Evolutionary conservation across 1,140 invertebrate species (phyloP).

Genomic region (Neuroterus valhalla): DNA sequence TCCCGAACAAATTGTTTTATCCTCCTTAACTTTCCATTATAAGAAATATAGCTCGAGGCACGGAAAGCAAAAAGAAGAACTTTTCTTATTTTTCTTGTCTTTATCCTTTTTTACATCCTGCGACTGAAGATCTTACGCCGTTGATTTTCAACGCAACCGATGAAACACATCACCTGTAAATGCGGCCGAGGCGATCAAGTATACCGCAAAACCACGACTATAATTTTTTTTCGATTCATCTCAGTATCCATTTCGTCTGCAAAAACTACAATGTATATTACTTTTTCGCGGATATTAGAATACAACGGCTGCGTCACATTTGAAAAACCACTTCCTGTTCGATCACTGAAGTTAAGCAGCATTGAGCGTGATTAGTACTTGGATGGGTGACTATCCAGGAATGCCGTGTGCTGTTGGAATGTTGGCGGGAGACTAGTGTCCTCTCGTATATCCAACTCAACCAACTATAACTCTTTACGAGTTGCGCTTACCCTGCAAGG

Average conservation of each 20-base stretch:
- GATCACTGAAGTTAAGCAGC: too few relatives aligned
- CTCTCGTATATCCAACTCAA: too few relatives aligned
- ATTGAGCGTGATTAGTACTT: too few relatives aligned
- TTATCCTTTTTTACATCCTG: neutral
- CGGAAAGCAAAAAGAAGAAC: neutral
- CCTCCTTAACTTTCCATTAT: neutral
- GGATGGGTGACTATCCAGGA: too few relatives aligned
- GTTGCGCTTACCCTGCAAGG: too few relatives aligned
- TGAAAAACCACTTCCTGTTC: too few relatives aligned
- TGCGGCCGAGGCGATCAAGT: slow-evolving; percentile 27
- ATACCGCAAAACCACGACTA: slow-evolving; percentile 26
- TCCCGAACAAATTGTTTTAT: neutral
- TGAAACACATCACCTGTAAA: neutral
- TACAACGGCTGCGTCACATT: too few relatives aligned
- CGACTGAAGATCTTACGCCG: slow-evolving; percentile 18
- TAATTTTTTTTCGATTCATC: slow-evolving; percentile 10
- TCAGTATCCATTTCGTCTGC: slow-evolving; percentile 22
- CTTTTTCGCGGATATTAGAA: too few relatives aligned
- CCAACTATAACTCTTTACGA: too few relatives aligned
- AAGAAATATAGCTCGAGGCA: slow-evolving; percentile 7
- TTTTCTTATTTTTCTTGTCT: slow-evolving; percentile 17
- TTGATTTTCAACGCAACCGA: slow-evolving; percentile 20
- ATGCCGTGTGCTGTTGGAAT: too few relatives aligned
- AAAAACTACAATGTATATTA: neutral
- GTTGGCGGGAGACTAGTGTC: too few relatives aligned